Evolutionary conservation across 1,140 invertebrate genomes (phyloP).

Genomic region (Cherax quadricarinatus): DNA sequence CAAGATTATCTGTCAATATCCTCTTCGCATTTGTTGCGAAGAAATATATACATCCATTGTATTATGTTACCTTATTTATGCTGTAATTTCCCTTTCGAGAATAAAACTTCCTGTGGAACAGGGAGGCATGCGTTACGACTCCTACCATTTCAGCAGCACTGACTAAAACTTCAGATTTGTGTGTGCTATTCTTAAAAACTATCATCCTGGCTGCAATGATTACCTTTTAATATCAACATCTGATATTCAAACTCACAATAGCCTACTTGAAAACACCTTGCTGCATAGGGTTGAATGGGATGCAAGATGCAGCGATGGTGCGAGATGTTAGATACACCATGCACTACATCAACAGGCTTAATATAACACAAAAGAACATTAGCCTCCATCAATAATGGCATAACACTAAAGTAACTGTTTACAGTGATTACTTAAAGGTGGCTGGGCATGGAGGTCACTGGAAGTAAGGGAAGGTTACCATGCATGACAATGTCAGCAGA

Average conservation of each 20-base stretch:
- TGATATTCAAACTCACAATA: background rate
- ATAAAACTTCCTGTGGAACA: too few species aligned
- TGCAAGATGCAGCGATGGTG: background rate
- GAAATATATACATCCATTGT: too few species aligned
- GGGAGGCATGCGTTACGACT: too few species aligned
- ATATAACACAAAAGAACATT: background rate
- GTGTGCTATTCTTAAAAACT: background rate
- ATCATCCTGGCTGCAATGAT: background rate
- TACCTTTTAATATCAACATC: too few species aligned
- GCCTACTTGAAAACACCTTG: background rate
- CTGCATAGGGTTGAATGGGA: too few species aligned
- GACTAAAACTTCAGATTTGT: background rate
- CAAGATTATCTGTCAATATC: too few species aligned
- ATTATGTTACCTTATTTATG: too few species aligned
- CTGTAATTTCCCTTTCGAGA: too few species aligned
- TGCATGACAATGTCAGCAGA: background rate
- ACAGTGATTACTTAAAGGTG: background rate
- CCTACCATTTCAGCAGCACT: background rate
- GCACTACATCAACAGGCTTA: conserved; percentile 1
- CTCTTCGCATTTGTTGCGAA: too few species aligned
- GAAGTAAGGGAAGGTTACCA: background rate
- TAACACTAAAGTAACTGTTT: background rate
- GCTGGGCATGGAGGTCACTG: background rate
- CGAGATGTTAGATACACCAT: background rate
- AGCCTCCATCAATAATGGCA: background rate